Evolutionary conservation across 2,113 vertebrate species (phyloP).

Genomic region (Hymenochirus boettgeri): DNA sequence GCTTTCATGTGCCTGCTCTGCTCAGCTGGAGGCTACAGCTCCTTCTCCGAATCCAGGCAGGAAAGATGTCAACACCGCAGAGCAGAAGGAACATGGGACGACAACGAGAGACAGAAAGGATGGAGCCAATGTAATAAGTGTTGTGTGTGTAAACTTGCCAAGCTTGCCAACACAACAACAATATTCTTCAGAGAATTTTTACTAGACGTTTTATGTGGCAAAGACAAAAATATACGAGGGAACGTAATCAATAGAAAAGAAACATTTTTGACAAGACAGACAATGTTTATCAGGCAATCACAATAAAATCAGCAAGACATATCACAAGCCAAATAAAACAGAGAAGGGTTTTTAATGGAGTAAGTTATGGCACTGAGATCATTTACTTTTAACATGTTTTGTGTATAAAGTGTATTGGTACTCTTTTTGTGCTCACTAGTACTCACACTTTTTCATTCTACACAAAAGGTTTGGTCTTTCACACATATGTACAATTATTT

Average conservation of each 20-base stretch:
- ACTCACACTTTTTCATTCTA: too few species aligned
- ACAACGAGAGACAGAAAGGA: constrained; percentile 19
- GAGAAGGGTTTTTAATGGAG: not conserved
- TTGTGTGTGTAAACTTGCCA: constrained; percentile 31
- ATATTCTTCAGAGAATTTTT: constrained; percentile 19
- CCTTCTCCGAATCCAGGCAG: constrained; percentile 51
- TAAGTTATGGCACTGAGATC: not conserved
- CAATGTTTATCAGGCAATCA: not conserved
- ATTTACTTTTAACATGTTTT: not conserved
- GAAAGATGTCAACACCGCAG: constrained; percentile 48
- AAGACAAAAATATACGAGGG: constrained; percentile 12
- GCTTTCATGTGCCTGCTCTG: constrained; percentile 85
- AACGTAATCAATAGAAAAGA: constrained; percentile 31
- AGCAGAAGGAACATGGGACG: constrained; percentile 58
- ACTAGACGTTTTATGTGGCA: constrained; percentile 19
- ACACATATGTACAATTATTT: too few species aligned
- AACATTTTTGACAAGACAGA: not conserved
- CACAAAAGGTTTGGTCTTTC: too few species aligned
- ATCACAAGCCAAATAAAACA: not conserved
- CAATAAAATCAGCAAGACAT: constrained; percentile 3
- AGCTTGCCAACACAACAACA: constrained; percentile 36
- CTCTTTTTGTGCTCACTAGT: too few species aligned
- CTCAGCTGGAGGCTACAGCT: constrained; percentile 55
- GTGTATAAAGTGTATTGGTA: too few species aligned
- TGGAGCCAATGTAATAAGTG: constrained; percentile 33